Evolutionary conservation across 2,888 invertebrate genomes (phyloP).

Genomic region (Muscina levida): DNA sequence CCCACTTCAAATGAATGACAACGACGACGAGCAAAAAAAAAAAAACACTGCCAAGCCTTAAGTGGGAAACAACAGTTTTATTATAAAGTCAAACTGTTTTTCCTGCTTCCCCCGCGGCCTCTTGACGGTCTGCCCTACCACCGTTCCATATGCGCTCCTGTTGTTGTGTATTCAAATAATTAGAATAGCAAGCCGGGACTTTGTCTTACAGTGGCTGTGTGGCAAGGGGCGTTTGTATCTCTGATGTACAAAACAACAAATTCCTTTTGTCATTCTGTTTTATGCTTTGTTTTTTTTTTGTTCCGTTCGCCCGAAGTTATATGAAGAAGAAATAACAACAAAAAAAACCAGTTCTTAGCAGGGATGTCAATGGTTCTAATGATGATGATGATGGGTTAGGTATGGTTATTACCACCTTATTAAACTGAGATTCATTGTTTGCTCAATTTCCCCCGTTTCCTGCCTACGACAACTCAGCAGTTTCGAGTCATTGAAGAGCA

Average conservation of each 20-base stretch:
- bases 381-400: conserved; percentile 44
- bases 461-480: conserved; percentile 13
- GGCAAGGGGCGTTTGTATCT: conserved; percentile 6
- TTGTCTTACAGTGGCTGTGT: conserved; percentile 29
- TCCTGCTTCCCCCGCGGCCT: neutral
- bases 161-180: conserved; percentile 61
- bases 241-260: neutral
- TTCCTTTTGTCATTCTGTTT: conserved; percentile 16
- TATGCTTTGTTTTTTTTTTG: neutral
- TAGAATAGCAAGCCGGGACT: conserved; percentile 59
- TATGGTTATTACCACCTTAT: conserved; percentile 58
- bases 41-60: conserved; percentile 45
- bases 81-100: conserved; percentile 60
- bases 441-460: conserved; percentile 2
- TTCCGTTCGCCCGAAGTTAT: neutral
- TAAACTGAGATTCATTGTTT: conserved; percentile 19
- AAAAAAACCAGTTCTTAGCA: conserved; percentile 36
- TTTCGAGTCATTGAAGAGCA: neutral
- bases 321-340: no score
- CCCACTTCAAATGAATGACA: conserved; percentile 43
- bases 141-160: conserved; percentile 38
- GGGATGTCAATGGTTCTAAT: conserved; percentile 59
- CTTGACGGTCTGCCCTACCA: neutral
- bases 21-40: conserved; percentile 23
- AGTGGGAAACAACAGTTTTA: conserved; percentile 63